A percentile compares a stretch with the other conserved stretches of the same genome.
Conservation (phyloP, 2,113 vertebrate genomes). For the Ellobius talpinus region DNA sequence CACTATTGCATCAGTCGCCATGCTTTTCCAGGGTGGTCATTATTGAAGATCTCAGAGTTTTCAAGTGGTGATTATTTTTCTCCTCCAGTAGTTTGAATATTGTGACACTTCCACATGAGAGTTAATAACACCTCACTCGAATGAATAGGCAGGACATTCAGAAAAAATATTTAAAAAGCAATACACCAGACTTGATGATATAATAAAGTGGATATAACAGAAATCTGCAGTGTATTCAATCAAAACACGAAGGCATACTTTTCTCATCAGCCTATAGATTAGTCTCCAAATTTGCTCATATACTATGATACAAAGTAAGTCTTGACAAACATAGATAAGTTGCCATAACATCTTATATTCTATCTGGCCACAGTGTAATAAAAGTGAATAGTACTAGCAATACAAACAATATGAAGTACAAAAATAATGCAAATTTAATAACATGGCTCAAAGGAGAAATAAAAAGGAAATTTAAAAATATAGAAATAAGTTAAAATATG, state of each 20-base stretch:
- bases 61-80: not conserved
- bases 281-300: too few species aligned
- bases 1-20: too few species aligned
- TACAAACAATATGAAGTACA: not conserved
- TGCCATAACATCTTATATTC: too few species aligned
- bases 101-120: not conserved
- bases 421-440: not conserved
- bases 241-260: not conserved
- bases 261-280: not conserved
- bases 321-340: not conserved
- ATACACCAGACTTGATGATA: not conserved
- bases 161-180: not conserved
- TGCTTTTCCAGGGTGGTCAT: not conserved
- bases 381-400: not conserved
- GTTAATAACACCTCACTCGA: not conserved
- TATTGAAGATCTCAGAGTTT: not conserved
- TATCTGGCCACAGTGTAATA: not conserved
- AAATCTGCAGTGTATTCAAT: not conserved
- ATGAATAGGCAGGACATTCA: not conserved
- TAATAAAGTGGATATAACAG: not conserved
- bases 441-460: not conserved
- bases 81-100: too few species aligned
- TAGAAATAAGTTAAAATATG: not conserved
- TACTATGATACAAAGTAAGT: not conserved
- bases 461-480: not conserved